Base-by-base conservation (phyloP, 2,797 vertebrate genomes). In the Steatocranus sp. region DNA sequence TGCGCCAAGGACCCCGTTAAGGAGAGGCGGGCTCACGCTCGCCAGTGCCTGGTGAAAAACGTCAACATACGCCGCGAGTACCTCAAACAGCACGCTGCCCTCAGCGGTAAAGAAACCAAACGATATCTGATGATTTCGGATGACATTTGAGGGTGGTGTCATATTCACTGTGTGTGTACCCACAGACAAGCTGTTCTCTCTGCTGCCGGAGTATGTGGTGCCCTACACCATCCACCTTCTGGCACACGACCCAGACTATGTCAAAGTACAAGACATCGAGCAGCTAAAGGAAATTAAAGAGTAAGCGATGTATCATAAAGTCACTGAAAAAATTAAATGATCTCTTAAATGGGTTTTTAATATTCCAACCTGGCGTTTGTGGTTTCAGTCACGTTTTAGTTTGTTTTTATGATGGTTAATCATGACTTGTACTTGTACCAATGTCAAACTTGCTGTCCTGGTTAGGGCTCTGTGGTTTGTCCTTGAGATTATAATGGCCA, bases 211-310 rank as follows among this genome's bases (percentile, higher is more conserved):
- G 87, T 99, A 99, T 68, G 98, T 99, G 94, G 98, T 99, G 92
- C 98, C 98, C 36, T 99, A 99, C 86, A 97, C 98, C 92, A 98
- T 99, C 93, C 98, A 99, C 93, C 97, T 99, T 82, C 97, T 99
- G 93, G 98, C 98, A 12, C 98, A 99, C 53, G 98, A 99, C 92
- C 98, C 99, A 74, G 99, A 99, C 96, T 99, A 99, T 75, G 96
- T 99, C 86, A 99, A 99, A 95, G 97, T 99, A 9, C 98, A 98
- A 93, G 99, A 99, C 90, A 97, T 99, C 9, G 98, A 99, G 89
- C 98, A 99, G 93, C 98, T 99, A 78, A 99, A 99, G 93, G 98
- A 99, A 93, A 98, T 99, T 91, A 99, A 99, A 97, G 98, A 99
- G 99, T 99, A 96, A 98, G 98, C 95, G 1, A 1, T 54, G 14